A percentile compares a stretch with the other conserved stretches of the same genome.
These are phyloP conservation scores for Channallabes apus DNA, from an alignment of 2,797 vertebrate species.

Conservation along the genomic window DNA sequence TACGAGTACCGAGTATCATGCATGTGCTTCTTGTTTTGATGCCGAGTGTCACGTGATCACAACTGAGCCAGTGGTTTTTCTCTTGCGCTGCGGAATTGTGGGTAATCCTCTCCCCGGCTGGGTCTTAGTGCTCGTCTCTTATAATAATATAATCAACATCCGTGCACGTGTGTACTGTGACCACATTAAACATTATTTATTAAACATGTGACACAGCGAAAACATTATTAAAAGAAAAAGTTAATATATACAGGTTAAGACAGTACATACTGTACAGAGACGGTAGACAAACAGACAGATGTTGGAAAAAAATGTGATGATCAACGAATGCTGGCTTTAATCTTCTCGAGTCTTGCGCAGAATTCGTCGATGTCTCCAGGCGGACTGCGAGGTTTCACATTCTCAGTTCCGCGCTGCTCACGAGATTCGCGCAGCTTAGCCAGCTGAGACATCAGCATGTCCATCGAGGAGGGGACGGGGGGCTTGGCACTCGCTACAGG, in stretches of 20 bases:
- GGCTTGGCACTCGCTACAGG: slow-evolving; percentile 81
- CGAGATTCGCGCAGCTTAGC: slow-evolving; percentile 93
- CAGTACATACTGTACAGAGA: neutral
- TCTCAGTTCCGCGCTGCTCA: slow-evolving; percentile 76
- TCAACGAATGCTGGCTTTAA: slow-evolving; percentile 86
- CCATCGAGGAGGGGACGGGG: slow-evolving; percentile 91
- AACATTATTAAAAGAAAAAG: no score
- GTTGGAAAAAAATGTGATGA: neutral
- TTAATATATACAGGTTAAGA: slow-evolving; percentile 2
- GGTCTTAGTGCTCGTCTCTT: no score
- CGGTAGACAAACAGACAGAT: neutral
- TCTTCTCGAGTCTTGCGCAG: slow-evolving; percentile 96
- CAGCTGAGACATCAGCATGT: slow-evolving; percentile 94
- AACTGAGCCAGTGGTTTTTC: no score
- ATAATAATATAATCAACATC: no score
- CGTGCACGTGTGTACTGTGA: no score
- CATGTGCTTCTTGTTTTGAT: no score
- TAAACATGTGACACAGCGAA: no score
- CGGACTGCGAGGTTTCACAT: slow-evolving; percentile 64
- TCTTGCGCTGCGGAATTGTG: no score
- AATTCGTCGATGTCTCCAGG: slow-evolving; percentile 94
- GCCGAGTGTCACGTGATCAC: no score
- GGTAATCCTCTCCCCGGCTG: no score
- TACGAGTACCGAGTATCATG: no score
- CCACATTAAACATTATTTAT: no score